These are phyloP conservation scores for Chlorodrepanis virens DNA, from an alignment of 2,113 vertebrate species.

Conservation along the genomic window DNA sequence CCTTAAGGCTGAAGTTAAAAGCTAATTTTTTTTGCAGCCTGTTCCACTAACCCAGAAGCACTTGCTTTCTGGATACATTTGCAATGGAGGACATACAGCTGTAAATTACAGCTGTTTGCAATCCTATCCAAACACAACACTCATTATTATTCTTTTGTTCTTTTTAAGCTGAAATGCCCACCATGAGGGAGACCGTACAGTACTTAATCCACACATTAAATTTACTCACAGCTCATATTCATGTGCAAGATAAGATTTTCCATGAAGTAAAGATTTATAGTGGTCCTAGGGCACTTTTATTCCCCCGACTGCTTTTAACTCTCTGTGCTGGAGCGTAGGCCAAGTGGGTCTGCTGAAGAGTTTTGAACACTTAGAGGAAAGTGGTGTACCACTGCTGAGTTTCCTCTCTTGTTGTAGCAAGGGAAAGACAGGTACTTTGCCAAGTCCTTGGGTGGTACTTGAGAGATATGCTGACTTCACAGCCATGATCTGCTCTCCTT, in stretches of 20 bases:
- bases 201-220: slow-evolving; percentile 35
- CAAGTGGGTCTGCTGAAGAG: background rate
- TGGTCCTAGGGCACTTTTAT: slow-evolving; percentile 20
- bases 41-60: slow-evolving; percentile 32
- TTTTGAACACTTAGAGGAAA: background rate
- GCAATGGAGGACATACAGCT: slow-evolving; percentile 30
- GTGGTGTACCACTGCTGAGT: background rate
- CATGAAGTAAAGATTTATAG: slow-evolving; percentile 41
- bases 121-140: slow-evolving; percentile 40
- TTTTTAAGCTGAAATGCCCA: slow-evolving; percentile 53
- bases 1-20: slow-evolving; percentile 51
- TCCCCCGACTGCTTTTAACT: slow-evolving; percentile 21
- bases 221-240: slow-evolving; percentile 39
- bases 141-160: slow-evolving; percentile 64
- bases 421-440: background rate
- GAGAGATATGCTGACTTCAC: background rate
- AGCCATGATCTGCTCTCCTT: background rate
- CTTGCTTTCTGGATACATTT: slow-evolving; percentile 27
- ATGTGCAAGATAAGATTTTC: slow-evolving; percentile 50
- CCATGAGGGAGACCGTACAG: slow-evolving; percentile 6
- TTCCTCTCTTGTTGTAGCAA: background rate
- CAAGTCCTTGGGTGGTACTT: background rate
- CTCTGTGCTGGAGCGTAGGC: background rate
- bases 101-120: slow-evolving; percentile 64
- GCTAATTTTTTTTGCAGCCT: slow-evolving; percentile 33